Conservation (phyloP, 2,797 vertebrate genomes). For the Leptoclinus maculatus region DNA sequence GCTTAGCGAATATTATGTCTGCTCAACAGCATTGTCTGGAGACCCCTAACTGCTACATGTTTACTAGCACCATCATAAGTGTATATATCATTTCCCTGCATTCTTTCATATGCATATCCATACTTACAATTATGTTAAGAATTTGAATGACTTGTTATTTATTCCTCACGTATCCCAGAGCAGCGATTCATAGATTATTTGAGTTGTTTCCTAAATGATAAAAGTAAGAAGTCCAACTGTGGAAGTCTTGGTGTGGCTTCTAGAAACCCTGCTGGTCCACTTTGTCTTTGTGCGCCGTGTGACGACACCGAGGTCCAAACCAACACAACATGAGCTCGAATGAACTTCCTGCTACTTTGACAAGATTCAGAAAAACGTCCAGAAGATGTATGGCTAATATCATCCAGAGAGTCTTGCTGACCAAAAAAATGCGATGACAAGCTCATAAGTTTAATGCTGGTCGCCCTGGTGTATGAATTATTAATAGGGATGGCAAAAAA, state of each 20-base stretch:
- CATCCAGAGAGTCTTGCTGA: slow-evolving; percentile 1
- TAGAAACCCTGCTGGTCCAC: neutral
- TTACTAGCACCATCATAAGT: neutral
- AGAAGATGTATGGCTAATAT: neutral
- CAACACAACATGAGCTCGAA: neutral
- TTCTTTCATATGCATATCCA: neutral
- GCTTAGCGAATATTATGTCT: neutral
- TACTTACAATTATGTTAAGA: neutral
- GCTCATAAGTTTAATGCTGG: slow-evolving; percentile 5
- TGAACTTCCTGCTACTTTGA: slow-evolving; percentile 2
- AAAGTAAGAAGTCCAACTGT: neutral
- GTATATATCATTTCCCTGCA: neutral
- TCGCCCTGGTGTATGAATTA: neutral
- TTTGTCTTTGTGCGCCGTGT: neutral
- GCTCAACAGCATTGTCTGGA: too few species aligned
- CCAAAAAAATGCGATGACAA: neutral
- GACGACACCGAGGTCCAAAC: neutral
- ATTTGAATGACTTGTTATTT: neutral
- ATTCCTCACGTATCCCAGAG: neutral
- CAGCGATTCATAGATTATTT: neutral
- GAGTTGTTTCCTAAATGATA: neutral
- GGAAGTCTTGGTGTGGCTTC: neutral
- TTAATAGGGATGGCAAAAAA: slow-evolving; percentile 1
- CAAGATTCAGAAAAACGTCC: slow-evolving; percentile 13
- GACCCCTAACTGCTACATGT: neutral